Evolutionary conservation across 2,113 vertebrate species (phyloP).

Genomic region (Dissostichus mawsoni): DNA sequence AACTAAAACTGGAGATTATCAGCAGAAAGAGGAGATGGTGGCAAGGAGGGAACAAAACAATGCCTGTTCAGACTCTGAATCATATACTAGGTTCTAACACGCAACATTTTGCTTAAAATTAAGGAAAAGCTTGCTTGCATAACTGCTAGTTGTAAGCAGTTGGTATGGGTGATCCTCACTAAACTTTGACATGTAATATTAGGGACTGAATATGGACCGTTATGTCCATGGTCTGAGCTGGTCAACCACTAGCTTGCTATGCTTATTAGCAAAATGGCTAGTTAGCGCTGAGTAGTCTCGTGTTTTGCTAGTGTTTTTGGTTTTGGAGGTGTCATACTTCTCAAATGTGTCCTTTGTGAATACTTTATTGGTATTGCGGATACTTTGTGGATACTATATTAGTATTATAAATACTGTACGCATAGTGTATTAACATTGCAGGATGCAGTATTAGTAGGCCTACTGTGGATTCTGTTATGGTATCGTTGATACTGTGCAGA

Average conservation of each 20-base stretch:
- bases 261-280: not conserved
- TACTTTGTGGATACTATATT: too few species aligned
- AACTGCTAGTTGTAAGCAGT: not conserved
- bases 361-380: too few species aligned
- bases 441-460: too few species aligned
- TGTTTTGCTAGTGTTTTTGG: not conserved
- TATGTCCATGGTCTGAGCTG: not conserved
- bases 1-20: conserved; percentile 1
- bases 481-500: too few species aligned
- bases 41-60: not conserved
- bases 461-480: too few species aligned
- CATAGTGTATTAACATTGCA: too few species aligned
- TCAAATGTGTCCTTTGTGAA: too few species aligned
- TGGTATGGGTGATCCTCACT: not conserved
- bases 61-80: not conserved
- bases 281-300: not conserved
- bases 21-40: not conserved
- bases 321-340: not conserved
- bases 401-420: too few species aligned
- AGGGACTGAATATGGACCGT: too few species aligned
- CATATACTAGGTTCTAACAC: not conserved
- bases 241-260: not conserved
- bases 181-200: not conserved
- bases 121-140: not conserved
- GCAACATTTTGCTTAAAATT: not conserved